Percentiles rank a stretch among this genome's conserved stretches.
Evolutionary conservation across 2,797 vertebrate genomes (phyloP).

Genomic region (Acanthurus tractus): DNA sequence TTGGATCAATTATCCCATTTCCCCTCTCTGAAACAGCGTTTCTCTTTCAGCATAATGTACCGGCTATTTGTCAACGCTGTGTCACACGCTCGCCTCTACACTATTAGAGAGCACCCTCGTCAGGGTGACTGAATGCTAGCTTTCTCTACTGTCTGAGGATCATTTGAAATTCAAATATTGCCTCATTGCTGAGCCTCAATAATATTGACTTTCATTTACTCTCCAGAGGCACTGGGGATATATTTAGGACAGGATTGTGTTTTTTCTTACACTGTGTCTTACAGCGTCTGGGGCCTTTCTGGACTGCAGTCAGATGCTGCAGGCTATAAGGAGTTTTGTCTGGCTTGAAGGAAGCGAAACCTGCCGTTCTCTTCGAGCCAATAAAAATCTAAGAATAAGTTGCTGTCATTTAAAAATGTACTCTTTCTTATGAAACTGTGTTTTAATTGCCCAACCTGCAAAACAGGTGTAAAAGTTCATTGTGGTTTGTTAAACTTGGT

Average conservation of each 20-base stretch:
- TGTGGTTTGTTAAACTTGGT: neutral
- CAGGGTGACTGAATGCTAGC: constrained; percentile 73
- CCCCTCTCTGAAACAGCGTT: constrained; percentile 75
- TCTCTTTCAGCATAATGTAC: constrained; percentile 74
- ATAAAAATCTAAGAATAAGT: constrained; percentile 1
- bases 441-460: constrained; percentile 1
- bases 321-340: neutral
- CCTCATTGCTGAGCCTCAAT: constrained; percentile 73
- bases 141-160: constrained; percentile 75
- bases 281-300: constrained; percentile 18
- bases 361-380: neutral
- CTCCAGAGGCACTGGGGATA: constrained; percentile 53
- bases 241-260: constrained; percentile 57
- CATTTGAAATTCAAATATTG: constrained; percentile 83
- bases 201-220: constrained; percentile 78
- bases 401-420: neutral
- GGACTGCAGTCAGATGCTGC: constrained; percentile 13
- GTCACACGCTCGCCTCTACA: constrained; percentile 57
- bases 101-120: constrained; percentile 53
- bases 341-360: neutral
- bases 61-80: constrained; percentile 78
- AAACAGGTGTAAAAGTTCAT: neutral
- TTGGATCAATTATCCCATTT: constrained; percentile 84
- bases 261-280: constrained; percentile 19
- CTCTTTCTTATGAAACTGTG: neutral